Evolutionary conservation across 2,888 invertebrate genomes (phyloP).

Genomic region (Tetrapedia diversipes): DNA sequence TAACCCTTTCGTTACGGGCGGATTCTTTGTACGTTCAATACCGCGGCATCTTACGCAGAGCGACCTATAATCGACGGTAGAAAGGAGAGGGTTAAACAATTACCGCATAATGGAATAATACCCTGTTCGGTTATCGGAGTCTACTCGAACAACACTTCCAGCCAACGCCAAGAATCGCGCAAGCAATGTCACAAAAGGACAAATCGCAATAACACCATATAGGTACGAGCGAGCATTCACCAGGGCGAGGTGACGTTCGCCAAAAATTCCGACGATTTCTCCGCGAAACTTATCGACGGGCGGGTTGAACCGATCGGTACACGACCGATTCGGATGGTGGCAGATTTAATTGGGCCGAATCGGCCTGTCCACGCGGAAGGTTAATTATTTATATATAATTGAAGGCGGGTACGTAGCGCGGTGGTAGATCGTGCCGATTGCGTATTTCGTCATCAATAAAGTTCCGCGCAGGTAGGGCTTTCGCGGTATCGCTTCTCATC

Average conservation of each 20-base stretch:
- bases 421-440: constrained; percentile 72
- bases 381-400: constrained; percentile 76
- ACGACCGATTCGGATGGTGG: constrained; percentile 56
- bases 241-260: not conserved
- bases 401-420: constrained; percentile 63
- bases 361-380: constrained; percentile 58
- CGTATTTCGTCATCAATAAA: constrained; percentile 76
- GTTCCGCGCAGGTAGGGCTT: constrained; percentile 62
- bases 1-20: no score
- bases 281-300: constrained; percentile 34
- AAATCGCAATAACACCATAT: not conserved
- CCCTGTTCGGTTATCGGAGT: constrained; percentile 44
- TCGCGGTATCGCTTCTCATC: constrained; percentile 72
- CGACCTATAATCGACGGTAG: no score
- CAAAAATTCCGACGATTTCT: not conserved
- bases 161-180: constrained; percentile 5
- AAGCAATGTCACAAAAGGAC: not conserved
- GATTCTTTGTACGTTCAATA: no score
- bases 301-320: constrained; percentile 35
- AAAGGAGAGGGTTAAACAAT: no score
- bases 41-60: no score
- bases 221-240: no score
- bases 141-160: constrained; percentile 36
- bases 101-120: no score
- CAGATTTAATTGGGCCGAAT: constrained; percentile 67